These are phyloP conservation scores for Lampris incognitus DNA, from an alignment of 2,113 vertebrate genomes.

Conservation along the genomic window DNA sequence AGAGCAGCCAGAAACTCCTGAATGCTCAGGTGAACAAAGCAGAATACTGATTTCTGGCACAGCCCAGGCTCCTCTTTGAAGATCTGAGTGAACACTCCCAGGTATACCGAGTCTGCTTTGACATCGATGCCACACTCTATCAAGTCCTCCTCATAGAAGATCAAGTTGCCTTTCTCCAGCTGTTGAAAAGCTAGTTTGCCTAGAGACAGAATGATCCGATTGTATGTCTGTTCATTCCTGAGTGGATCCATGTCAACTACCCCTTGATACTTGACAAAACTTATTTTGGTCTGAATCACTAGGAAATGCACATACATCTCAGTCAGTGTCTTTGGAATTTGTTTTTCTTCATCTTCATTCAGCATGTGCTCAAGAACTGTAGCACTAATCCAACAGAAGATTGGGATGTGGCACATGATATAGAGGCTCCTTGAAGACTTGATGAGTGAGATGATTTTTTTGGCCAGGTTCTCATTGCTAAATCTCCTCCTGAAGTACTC, in stretches of 20 bases:
- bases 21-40: slow-evolving; percentile 60
- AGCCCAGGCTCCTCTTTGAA: not conserved
- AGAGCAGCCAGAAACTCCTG: slow-evolving; percentile 62
- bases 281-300: not conserved
- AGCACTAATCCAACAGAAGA: slow-evolving; percentile 50
- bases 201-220: slow-evolving; percentile 31
- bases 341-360: not conserved
- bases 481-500: slow-evolving; percentile 41
- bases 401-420: slow-evolving; percentile 54
- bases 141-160: slow-evolving; percentile 3
- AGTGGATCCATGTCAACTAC: not conserved
- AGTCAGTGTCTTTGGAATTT: slow-evolving; percentile 43
- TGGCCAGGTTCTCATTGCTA: slow-evolving; percentile 31
- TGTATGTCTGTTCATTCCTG: slow-evolving; percentile 33
- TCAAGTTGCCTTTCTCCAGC: slow-evolving; percentile 22
- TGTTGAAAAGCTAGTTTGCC: slow-evolving; percentile 45
- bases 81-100: slow-evolving; percentile 56
- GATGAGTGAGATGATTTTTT: slow-evolving; percentile 22
- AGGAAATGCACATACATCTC: slow-evolving; percentile 48
- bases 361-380: slow-evolving; percentile 37
- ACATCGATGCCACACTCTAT: not conserved
- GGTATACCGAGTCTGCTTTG: slow-evolving; percentile 36
- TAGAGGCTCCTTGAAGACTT: slow-evolving; percentile 37
- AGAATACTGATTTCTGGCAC: slow-evolving; percentile 1
- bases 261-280: too few relatives aligned